Conservation (phyloP, 2,797 vertebrate species). For the Morelia viridis region DNA sequence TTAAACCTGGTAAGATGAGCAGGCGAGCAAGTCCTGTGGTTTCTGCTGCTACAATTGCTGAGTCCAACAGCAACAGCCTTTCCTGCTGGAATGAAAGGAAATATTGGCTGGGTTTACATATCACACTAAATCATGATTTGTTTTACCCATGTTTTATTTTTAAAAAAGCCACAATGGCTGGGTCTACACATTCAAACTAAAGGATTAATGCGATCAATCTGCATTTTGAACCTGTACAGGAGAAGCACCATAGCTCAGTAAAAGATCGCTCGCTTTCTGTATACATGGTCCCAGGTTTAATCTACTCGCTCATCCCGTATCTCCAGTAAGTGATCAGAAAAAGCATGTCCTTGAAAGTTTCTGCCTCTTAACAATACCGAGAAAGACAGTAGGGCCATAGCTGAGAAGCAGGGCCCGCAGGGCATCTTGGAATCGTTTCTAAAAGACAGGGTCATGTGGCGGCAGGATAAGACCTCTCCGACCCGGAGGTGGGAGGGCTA, state of each 20-base stretch:
- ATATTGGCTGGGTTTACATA: background rate
- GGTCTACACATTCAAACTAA: background rate
- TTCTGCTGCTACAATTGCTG: background rate
- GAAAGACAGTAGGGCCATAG: background rate
- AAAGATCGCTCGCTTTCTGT: background rate
- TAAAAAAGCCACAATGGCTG: background rate
- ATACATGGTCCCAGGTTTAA: background rate
- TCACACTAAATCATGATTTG: background rate
- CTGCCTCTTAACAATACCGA: background rate
- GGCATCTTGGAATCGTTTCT: background rate
- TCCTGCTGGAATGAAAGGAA: background rate
- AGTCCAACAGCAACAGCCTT: background rate
- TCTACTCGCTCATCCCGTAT: rapidly evolving
- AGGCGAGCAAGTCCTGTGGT: background rate
- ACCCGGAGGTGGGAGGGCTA: background rate
- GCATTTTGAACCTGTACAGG: background rate
- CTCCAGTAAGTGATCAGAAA: background rate
- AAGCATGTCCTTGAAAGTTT: background rate
- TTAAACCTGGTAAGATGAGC: background rate
- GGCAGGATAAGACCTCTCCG: background rate
- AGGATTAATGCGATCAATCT: background rate
- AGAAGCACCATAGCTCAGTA: background rate
- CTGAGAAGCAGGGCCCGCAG: background rate
- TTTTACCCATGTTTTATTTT: background rate
- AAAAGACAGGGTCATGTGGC: background rate